These are phyloP conservation scores for Oreonectes daqikongensis DNA, from an alignment of 2,797 vertebrate genomes.

Conservation along the genomic window DNA sequence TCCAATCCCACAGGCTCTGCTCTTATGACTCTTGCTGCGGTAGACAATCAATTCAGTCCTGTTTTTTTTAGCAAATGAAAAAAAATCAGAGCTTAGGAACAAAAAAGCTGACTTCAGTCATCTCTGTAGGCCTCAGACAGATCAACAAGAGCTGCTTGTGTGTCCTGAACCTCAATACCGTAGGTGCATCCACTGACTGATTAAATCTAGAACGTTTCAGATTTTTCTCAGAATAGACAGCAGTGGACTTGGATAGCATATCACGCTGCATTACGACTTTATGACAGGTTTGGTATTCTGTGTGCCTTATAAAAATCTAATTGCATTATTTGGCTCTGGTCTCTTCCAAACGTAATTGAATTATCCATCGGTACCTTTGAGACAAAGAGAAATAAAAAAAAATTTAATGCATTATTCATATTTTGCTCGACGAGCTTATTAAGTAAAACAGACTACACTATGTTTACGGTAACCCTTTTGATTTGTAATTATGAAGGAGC, in stretches of 20 bases:
- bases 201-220: conserved; percentile 41
- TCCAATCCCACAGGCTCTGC: conserved; percentile 5
- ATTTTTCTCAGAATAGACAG: conserved; percentile 37
- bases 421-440: conserved; percentile 55
- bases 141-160: neutral
- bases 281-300: conserved; percentile 58
- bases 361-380: conserved; percentile 59
- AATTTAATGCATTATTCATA: conserved; percentile 64
- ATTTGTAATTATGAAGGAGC: conserved; percentile 57
- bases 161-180: conserved; percentile 7
- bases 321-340: conserved; percentile 63
- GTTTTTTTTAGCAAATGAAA: neutral
- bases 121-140: conserved; percentile 11
- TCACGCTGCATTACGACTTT: conserved; percentile 43
- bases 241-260: conserved; percentile 25
- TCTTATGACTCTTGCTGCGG: conserved; percentile 25
- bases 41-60: conserved; percentile 31
- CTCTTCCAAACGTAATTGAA: conserved; percentile 62
- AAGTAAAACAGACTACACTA: conserved; percentile 61
- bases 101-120: conserved; percentile 32
- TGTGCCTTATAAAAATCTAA: conserved; percentile 60
- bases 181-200: conserved; percentile 22
- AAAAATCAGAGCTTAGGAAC: neutral
- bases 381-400: conserved; percentile 56
- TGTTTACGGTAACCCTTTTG: conserved; percentile 62